A percentile compares a stretch with the other conserved stretches of the same genome.
Conservation (phyloP, 2,888 invertebrate species). For the Ormyrus rosae region DNA sequence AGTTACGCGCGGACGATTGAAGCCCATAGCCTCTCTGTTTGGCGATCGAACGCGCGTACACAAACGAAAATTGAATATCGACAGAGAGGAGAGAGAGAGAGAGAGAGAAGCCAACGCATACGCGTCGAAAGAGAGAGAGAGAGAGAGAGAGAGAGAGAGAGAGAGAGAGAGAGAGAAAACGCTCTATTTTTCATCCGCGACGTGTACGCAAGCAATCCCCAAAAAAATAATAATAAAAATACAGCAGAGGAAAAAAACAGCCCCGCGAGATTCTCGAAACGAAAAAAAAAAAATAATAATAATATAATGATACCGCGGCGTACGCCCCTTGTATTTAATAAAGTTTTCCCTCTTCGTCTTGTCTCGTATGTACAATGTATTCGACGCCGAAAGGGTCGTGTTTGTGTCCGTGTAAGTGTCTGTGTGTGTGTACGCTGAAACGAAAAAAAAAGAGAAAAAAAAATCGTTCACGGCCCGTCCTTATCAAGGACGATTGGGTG, state of each 20-base stretch:
- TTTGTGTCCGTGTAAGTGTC: background rate
- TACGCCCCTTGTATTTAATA: background rate
- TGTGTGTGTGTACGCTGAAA: background rate
- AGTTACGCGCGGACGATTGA: constrained; percentile 33
- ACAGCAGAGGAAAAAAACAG: too few species aligned
- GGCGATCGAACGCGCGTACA: constrained; percentile 1
- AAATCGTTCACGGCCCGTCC: constrained; percentile 10
- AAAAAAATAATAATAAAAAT: too few species aligned
- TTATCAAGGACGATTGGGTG: constrained; percentile 34
- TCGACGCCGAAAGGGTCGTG: background rate
- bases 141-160: background rate
- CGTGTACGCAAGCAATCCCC: too few species aligned
- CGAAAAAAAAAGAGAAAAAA: constrained; percentile 9
- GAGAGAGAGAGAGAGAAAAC: background rate
- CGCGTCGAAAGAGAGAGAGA: too few species aligned
- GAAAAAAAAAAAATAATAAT: background rate
- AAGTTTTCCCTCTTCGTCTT: background rate
- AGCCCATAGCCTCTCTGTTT: background rate
- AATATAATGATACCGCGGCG: background rate
- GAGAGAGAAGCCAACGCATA: background rate
- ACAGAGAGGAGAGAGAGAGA: background rate
- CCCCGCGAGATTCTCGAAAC: too few species aligned
- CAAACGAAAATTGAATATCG: constrained; percentile 18
- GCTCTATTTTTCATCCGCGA: too few species aligned
- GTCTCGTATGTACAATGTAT: constrained; percentile 25